A percentile compares a stretch with the other conserved stretches of the same genome.
These are phyloP conservation scores for Catocala fraxini DNA, from an alignment of 2,888 invertebrate species.

Conservation along the genomic window DNA sequence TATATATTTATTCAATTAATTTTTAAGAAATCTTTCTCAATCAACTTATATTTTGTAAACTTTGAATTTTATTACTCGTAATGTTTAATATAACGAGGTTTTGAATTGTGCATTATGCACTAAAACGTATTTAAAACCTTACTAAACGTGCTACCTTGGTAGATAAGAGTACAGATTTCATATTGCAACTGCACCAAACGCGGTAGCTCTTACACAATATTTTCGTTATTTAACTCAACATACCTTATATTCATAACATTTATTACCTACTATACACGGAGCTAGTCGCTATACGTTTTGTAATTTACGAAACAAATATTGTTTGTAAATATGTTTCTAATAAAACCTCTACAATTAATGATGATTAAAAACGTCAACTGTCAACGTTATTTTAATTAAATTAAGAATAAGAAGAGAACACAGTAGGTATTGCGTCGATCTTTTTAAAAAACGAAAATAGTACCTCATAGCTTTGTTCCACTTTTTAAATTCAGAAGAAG, in stretches of 20 bases:
- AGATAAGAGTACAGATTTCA: conserved; percentile 40
- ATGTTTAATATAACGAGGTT: conserved; percentile 21
- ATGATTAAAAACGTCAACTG: too few relatives aligned
- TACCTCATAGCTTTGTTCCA: neutral
- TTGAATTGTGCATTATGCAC: conserved; percentile 43
- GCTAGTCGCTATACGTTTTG: too few relatives aligned
- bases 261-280: too few relatives aligned
- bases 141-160: conserved; percentile 22
- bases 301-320: too few relatives aligned
- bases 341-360: too few relatives aligned
- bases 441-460: too few relatives aligned
- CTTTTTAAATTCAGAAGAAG: conserved; percentile 8
- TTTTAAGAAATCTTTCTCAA: neutral
- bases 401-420: too few relatives aligned
- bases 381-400: too few relatives aligned
- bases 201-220: conserved; percentile 46
- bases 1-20: conserved; percentile 8
- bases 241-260: neutral
- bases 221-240: conserved; percentile 36
- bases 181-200: conserved; percentile 40
- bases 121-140: conserved; percentile 39
- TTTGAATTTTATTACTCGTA: conserved; percentile 26
- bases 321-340: too few relatives aligned
- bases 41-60: conserved; percentile 16
- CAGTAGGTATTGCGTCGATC: too few relatives aligned